A percentile compares a stretch with the other conserved stretches of the same genome.
Evolutionary conservation across 1,140 invertebrate genomes (phyloP).

Genomic region (Pseudomyrmex cubaensis): DNA sequence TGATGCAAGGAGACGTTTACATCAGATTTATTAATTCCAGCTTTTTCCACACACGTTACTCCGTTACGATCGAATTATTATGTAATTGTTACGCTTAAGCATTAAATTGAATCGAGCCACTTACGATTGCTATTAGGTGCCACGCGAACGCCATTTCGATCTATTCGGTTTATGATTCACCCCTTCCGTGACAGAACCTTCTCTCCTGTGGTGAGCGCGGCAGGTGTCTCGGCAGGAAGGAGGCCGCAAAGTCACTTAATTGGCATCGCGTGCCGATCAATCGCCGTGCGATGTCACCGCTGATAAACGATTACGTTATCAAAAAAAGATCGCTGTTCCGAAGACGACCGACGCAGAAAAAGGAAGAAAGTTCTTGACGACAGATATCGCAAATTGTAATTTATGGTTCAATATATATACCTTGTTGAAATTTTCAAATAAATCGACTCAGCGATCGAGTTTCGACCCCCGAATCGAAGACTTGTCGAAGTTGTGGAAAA

Average conservation of each 20-base stretch:
- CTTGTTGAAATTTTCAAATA: no score
- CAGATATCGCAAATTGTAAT: background rate
- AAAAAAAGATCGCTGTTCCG: slow-evolving; percentile 26
- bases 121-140: slow-evolving; percentile 54
- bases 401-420: no score
- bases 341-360: background rate
- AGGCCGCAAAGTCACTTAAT: slow-evolving; percentile 65
- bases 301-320: slow-evolving; percentile 38
- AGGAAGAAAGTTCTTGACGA: background rate
- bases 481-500: no score
- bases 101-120: slow-evolving; percentile 35
- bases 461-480: no score
- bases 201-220: slow-evolving; percentile 44
- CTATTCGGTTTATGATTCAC: slow-evolving; percentile 5
- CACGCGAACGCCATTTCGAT: slow-evolving; percentile 51
- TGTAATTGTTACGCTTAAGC: background rate
- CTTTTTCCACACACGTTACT: background rate
- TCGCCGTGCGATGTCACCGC: slow-evolving; percentile 29
- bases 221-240: slow-evolving; percentile 23
- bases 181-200: slow-evolving; percentile 27
- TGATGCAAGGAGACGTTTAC: slow-evolving; percentile 27
- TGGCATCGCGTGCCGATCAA: slow-evolving; percentile 44
- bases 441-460: no score
- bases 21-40: slow-evolving; percentile 24
- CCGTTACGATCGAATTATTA: background rate